Evolutionary conservation across 1,140 invertebrate species (phyloP), one percentile per base, ranked within the genome.

Genomic region (Drosophila rhopaloa): DNA sequence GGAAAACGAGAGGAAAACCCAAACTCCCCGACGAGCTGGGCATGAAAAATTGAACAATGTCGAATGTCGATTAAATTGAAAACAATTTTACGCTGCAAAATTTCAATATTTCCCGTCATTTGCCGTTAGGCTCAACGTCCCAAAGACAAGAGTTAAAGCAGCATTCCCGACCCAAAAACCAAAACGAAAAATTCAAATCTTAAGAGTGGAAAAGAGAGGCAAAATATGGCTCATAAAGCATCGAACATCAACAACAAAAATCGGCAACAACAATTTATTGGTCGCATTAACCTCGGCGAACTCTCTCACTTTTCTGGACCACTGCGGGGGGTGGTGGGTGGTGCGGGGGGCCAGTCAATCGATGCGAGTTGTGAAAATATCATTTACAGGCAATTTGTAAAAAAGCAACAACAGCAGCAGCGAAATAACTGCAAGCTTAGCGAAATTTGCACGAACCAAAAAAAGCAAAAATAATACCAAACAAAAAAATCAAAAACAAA

Each of bases 301-400:
- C 83, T 86, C 83, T 90, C 85, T 90, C 83, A 90, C 85, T 86
- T 79, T 50, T 73, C 61, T 53, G 35, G 53, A 19, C 38, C 47
- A 24, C 10, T 47, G 5, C n/a, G 43, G 16, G 51, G 10, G 37
- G 24, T 14, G 72, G 44, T 19, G 13, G 57, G 47, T 29, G 44
- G 19, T 24, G 41, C 48, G 60, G 50, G 55, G 41, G 58, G 59
- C 35, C 56, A 73, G 29, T 60, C 84, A 78, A 89, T 80, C 80
- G 83, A 88, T 81, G 79, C 84, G 76, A 88, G 80, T 88, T 88
- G 83, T 88, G 79, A 88, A 88, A 88, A 88, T 88, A 88, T 88
- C 83, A 88, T 88, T 88, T 89, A 88, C 84, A 74, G 81, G 55
- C 84, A 88, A 88, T 88, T 88, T 88, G 83, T 84, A 76, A 85